A percentile compares a stretch with the other conserved stretches of the same genome.
phyloP scores from a whole-genome alignment of 2,888 invertebrate genomes.

The Plebejus melissa region DNA sequence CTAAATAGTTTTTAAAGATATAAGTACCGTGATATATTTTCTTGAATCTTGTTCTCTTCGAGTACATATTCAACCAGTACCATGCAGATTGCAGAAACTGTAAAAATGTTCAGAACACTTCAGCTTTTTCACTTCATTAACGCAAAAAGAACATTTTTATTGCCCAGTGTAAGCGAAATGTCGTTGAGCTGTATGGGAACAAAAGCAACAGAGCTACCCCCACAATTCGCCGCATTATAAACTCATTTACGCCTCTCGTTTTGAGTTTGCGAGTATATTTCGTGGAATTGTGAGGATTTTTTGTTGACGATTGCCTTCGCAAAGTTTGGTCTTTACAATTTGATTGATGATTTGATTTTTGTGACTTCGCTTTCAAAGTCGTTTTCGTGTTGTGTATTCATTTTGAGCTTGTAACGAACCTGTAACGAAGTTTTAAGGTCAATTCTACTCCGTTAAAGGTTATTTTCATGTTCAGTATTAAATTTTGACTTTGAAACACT shows the following conservation, averaged over 20 bases:
- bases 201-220: constrained; percentile 40
- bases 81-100: background rate
- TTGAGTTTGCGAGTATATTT: constrained; percentile 47
- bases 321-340: constrained; percentile 34
- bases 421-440: background rate
- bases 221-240: constrained; percentile 55
- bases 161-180: constrained; percentile 32
- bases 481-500: background rate
- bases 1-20: background rate
- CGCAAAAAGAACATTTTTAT: constrained; percentile 31
- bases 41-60: background rate
- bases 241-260: constrained; percentile 50
- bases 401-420: background rate
- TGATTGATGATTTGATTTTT: constrained; percentile 37
- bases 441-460: background rate
- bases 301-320: constrained; percentile 35
- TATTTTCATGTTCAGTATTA: background rate
- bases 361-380: constrained; percentile 12
- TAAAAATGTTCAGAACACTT: background rate
- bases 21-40: background rate
- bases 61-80: background rate
- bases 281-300: constrained; percentile 45
- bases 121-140: constrained; percentile 19
- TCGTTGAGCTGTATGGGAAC: constrained; percentile 34
- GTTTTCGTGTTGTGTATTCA: background rate